Evolutionary conservation across 2,113 vertebrate genomes (phyloP).

Genomic region (Pterocles burchelli): DNA sequence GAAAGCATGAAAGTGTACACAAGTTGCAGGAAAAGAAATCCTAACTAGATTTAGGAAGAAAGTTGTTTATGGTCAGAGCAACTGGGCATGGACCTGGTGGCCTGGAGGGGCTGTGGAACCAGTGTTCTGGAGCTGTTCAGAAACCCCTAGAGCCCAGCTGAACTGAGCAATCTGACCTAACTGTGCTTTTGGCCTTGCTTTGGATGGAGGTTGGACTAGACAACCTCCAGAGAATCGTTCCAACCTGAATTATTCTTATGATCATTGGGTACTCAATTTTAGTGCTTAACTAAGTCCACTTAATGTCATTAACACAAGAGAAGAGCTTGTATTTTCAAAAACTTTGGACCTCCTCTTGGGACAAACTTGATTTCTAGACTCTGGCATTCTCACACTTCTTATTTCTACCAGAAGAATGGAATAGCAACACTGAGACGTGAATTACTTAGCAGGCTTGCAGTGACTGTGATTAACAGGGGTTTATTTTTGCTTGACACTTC

Average conservation of each 20-base stretch:
- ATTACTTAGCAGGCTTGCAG: conserved; percentile 2
- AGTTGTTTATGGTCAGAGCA: background rate
- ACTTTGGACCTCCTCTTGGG: background rate
- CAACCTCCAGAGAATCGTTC: background rate
- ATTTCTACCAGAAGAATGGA: conserved; percentile 23
- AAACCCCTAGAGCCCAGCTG: background rate
- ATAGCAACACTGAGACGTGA: background rate
- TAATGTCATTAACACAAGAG: background rate
- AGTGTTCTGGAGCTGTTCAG: background rate
- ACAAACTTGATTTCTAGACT: background rate
- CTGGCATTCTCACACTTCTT: background rate
- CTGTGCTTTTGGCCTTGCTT: background rate
- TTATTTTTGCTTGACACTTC: conserved; percentile 41
- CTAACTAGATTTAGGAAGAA: background rate
- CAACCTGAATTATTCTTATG: background rate
- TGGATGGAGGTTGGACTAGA: background rate
- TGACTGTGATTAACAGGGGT: conserved; percentile 11
- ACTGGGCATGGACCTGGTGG: background rate
- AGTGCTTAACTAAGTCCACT: background rate
- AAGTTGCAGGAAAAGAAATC: background rate
- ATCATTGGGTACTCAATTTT: background rate
- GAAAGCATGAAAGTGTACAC: background rate
- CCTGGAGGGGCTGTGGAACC: background rate
- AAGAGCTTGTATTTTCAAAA: background rate
- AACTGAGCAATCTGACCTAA: background rate